Evolutionary conservation across 2,888 invertebrate genomes (phyloP).

Genomic region (Schizaphis graminum): DNA sequence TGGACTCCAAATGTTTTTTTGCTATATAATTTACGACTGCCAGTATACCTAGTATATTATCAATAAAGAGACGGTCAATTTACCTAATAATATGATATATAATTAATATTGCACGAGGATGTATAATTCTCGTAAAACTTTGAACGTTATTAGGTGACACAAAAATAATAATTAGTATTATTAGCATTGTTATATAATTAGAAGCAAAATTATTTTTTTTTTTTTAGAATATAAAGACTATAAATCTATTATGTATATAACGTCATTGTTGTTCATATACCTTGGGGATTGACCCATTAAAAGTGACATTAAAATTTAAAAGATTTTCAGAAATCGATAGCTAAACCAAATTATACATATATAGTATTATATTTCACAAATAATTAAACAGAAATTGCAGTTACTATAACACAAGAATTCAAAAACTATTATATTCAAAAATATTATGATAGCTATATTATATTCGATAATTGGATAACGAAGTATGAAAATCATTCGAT

Average conservation of each 20-base stretch:
- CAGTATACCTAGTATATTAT: background rate
- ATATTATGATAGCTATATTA: background rate
- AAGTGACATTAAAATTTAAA: background rate
- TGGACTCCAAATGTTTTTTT: background rate
- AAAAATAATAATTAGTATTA: background rate
- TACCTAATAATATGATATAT: background rate
- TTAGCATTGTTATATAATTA: background rate
- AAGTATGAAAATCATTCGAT: background rate
- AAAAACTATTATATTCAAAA: background rate
- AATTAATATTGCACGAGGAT: background rate
- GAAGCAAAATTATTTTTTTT: background rate
- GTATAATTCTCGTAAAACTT: background rate
- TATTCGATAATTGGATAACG: background rate
- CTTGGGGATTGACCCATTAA: no score
- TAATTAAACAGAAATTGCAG: background rate
- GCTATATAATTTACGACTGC: background rate
- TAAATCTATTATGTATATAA: background rate
- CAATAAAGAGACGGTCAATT: background rate
- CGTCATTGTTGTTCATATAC: no score
- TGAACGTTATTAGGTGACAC: background rate
- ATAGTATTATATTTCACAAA: background rate
- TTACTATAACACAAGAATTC: background rate
- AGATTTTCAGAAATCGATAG: background rate
- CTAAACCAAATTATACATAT: background rate
- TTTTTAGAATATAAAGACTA: background rate